Evolutionary conservation across 2,888 invertebrate genomes (phyloP).

Genomic region (Orthonevra nobilis): DNA sequence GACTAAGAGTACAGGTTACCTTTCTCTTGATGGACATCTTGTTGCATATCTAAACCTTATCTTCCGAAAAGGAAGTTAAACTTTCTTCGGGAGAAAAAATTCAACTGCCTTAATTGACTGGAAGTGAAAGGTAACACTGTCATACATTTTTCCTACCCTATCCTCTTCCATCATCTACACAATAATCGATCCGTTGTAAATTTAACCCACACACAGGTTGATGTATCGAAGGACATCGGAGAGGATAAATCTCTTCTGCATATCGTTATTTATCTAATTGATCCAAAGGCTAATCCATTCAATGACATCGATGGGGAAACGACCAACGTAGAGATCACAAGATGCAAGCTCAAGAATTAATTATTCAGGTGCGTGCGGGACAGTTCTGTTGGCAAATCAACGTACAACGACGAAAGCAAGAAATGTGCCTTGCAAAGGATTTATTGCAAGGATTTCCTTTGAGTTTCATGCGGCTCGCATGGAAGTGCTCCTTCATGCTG

Average conservation of each 20-base stretch:
- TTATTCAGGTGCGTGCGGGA: slow-evolving; percentile 37
- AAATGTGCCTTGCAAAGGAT: slow-evolving; percentile 27
- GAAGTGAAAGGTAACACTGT: too few relatives aligned
- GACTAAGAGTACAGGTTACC: too few relatives aligned
- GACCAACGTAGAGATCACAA: not conserved
- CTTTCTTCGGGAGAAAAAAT: too few relatives aligned
- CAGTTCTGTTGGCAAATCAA: slow-evolving; percentile 24
- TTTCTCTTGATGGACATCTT: too few relatives aligned
- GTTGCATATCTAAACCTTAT: too few relatives aligned
- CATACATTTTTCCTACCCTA: too few relatives aligned
- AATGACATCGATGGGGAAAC: slow-evolving; percentile 1
- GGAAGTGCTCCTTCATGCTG: not conserved
- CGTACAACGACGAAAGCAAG: slow-evolving; percentile 23
- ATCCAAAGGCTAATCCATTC: slow-evolving; percentile 34
- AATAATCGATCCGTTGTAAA: too few relatives aligned
- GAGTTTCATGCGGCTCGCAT: not conserved
- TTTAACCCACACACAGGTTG: too few relatives aligned
- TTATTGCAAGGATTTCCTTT: slow-evolving; percentile 41
- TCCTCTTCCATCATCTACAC: too few relatives aligned
- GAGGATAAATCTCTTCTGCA: slow-evolving; percentile 22
- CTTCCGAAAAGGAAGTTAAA: too few relatives aligned
- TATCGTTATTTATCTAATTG: slow-evolving; percentile 46
- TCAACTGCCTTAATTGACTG: too few relatives aligned
- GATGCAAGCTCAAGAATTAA: slow-evolving; percentile 38
- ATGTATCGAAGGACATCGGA: slow-evolving; percentile 13